phyloP scores from a whole-genome alignment of 1,140 invertebrate species.

The Sarcophaga peregrina region DNA sequence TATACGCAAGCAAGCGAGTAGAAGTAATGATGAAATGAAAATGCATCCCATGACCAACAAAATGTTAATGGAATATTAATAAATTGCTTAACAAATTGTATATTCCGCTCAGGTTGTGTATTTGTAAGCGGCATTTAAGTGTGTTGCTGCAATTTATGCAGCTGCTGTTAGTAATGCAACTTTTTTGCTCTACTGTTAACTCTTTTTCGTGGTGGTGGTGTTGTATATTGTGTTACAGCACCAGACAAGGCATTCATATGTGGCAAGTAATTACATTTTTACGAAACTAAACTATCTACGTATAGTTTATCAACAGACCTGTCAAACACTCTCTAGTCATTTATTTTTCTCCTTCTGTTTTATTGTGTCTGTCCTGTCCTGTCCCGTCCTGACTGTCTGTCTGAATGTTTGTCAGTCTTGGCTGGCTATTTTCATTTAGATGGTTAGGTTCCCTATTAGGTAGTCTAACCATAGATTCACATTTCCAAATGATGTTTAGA shows the following conservation, averaged over 20 bases:
- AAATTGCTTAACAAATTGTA: slow-evolving; percentile 49
- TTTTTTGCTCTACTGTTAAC: not conserved
- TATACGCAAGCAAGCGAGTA: not conserved
- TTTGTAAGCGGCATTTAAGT: slow-evolving; percentile 28
- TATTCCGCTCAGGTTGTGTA: slow-evolving; percentile 46
- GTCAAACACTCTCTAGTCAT: not conserved
- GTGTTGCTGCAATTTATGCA: slow-evolving; percentile 17
- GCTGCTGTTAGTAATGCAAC: slow-evolving; percentile 23
- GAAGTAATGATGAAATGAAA: not conserved
- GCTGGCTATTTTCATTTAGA: too few species aligned
- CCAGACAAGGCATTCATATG: not conserved
- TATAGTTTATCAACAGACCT: slow-evolving; percentile 7
- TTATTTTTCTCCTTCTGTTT: too few species aligned
- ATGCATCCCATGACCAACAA: slow-evolving; percentile 18
- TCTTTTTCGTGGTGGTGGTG: not conserved
- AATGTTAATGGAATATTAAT: slow-evolving; percentile 52
- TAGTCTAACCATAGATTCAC: too few species aligned
- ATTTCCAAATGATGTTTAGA: too few species aligned
- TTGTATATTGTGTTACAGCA: not conserved
- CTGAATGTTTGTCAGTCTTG: too few species aligned
- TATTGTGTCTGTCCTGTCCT: too few species aligned
- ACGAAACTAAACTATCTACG: not conserved
- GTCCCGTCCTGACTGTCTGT: too few species aligned
- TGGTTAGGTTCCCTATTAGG: too few species aligned
- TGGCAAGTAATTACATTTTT: not conserved